Conservation (phyloP, 23 tunicate species). For the Oikopleura dioica region DNA sequence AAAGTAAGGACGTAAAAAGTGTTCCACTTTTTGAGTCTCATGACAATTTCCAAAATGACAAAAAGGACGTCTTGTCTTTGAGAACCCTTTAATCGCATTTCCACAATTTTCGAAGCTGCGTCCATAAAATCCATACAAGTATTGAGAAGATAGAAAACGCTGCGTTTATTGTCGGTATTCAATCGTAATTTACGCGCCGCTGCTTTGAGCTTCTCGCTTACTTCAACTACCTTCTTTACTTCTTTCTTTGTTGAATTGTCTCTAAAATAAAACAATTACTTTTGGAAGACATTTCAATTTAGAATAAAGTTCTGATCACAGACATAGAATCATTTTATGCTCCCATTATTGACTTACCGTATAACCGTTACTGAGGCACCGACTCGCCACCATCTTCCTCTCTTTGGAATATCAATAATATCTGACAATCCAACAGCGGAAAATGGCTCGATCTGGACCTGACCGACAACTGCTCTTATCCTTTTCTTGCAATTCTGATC, state of each 20-base stretch:
- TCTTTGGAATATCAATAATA: background rate
- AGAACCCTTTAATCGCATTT: background rate
- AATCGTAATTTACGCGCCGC: background rate
- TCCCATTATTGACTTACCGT: background rate
- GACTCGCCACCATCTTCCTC: slow-evolving; percentile 5
- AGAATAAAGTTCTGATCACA: too few relatives aligned
- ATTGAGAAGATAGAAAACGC: background rate
- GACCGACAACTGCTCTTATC: background rate
- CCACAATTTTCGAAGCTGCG: background rate
- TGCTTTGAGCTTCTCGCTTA: background rate
- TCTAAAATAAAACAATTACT: too few relatives aligned
- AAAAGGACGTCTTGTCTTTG: background rate
- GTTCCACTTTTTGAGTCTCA: background rate
- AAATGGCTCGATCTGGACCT: slow-evolving; percentile 6
- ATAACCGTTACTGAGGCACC: background rate
- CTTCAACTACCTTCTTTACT: background rate
- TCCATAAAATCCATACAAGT: background rate
- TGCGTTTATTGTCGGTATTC: slow-evolving; percentile 10
- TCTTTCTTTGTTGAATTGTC: too few relatives aligned
- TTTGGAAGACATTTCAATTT: too few relatives aligned
- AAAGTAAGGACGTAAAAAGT: slow-evolving; percentile 7
- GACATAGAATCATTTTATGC: background rate
- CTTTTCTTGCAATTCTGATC: background rate
- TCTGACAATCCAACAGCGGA: background rate
- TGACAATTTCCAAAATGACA: background rate